Evolutionary conservation across 1,140 invertebrate species (phyloP), one percentile per base, ranked within the genome.

Genomic region (Rhagoletis pomonella): DNA sequence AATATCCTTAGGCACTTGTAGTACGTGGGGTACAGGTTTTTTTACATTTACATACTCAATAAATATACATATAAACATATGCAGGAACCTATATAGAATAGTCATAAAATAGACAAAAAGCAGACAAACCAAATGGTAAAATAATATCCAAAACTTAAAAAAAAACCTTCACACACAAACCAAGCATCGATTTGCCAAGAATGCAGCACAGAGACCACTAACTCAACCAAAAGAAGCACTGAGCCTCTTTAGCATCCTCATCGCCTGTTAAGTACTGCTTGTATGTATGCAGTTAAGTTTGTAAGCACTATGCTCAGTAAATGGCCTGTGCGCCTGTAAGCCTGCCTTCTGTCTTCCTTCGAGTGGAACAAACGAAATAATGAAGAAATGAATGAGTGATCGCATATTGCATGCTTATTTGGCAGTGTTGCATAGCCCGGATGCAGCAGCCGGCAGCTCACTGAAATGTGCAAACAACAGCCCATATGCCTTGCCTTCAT

Each of bases 341-440:
- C 7, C 14, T 81, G 14, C 47, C 73, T 55, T 81, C 47, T 29
- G 47, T 81, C 73, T 81, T 81, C 47, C 73, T 81, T 81, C 12
- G 47, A 81, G 47, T 81, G 47, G 44, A 81, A 81, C 73, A 81
- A 81, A 81, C 47, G 47, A 81, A 81, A 81, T 81, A 81, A 81
- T 81, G 47, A 81, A 81, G 73, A 81, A 81, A 81, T 81, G 73
- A 81, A 50, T 81, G 73, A 81, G 73, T 81, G 73, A 47, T 81
- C 73, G 73, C 73, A 81, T 81, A 81, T 81, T 81, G 73, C 73
- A 81, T 81, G 73, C 73, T 81, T 42, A 81, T 81, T 58, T 58
- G 73, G 73, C 44, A 55, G 73, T 19, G 47, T 81, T 81, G 73
- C 73, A 81, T 55, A 55, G 73, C 73, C 50, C 6, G 47, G 47